phyloP scores from a whole-genome alignment of 2,797 vertebrate species.

The Siniperca undulata region DNA sequence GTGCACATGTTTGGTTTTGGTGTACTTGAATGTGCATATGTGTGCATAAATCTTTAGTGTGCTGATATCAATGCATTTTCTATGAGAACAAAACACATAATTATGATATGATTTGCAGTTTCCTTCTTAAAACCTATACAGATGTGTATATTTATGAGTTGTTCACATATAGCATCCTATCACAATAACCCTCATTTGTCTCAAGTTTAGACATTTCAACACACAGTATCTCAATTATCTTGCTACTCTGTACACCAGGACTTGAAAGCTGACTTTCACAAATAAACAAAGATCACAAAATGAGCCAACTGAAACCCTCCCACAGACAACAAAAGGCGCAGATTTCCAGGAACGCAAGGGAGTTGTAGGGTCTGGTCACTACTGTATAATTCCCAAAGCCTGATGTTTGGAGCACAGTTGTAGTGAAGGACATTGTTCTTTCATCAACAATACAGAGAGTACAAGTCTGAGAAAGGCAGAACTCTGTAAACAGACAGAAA shows the following conservation, averaged over 20 bases:
- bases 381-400: conserved; percentile 57
- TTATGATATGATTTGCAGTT: conserved; percentile 11
- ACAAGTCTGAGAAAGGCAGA: conserved; percentile 77
- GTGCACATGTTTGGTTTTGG: conserved; percentile 35
- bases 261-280: conserved; percentile 65
- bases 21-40: conserved; percentile 6
- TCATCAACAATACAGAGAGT: conserved; percentile 79
- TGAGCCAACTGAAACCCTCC: conserved; percentile 59
- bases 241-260: conserved; percentile 37
- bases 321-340: conserved; percentile 66
- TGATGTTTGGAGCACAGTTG: conserved; percentile 67
- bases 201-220: conserved; percentile 44
- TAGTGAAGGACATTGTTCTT: conserved; percentile 80
- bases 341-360: conserved; percentile 69
- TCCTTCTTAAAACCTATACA: conserved; percentile 9
- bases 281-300: conserved; percentile 70
- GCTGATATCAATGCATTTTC: conserved; percentile 4
- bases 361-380: conserved; percentile 58
- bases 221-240: conserved; percentile 56
- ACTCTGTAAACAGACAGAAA: conserved; percentile 88
- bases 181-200: conserved; percentile 36
- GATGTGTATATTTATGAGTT: conserved; percentile 33
- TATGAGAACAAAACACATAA: conserved; percentile 4
- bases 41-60: neutral
- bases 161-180: conserved; percentile 32